A percentile compares a stretch with the other conserved stretches of the same genome.
Evolutionary conservation across 2,888 invertebrate genomes (phyloP).

Genomic region (Pristionchus japonicus): DNA sequence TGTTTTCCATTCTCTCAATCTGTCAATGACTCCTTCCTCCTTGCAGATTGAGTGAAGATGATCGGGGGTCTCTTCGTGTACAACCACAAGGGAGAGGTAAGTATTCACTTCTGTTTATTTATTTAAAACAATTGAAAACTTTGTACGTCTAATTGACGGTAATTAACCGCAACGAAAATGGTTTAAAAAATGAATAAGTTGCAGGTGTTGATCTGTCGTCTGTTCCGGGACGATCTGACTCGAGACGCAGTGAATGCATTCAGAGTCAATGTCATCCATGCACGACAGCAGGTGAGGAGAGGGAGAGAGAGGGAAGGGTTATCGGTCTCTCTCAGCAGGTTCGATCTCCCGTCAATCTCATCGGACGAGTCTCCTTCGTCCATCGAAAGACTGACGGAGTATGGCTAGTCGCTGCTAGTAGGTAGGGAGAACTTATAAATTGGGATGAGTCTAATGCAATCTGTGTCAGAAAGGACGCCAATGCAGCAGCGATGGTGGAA

Average conservation of each 20-base stretch:
- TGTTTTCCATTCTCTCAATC: not conserved
- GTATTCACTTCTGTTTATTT: not conserved
- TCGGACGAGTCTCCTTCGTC: slow-evolving; percentile 97
- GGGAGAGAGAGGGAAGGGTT: not conserved
- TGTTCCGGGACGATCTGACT: slow-evolving; percentile 91
- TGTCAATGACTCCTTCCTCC: not conserved
- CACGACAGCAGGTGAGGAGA: slow-evolving; percentile 87
- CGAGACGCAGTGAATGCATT: slow-evolving; percentile 96
- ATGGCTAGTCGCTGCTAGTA: slow-evolving; percentile 98
- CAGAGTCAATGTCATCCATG: slow-evolving; percentile 98
- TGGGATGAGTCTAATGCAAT: not conserved
- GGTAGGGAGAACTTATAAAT: slow-evolving; percentile 80
- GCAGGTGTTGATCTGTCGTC: slow-evolving; percentile 40
- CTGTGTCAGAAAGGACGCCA: slow-evolving; percentile 84
- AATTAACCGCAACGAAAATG: not conserved
- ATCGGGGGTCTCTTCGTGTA: slow-evolving; percentile 99
- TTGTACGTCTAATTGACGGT: too few species aligned
- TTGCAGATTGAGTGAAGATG: slow-evolving; percentile 80
- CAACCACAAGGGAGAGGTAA: slow-evolving; percentile 95
- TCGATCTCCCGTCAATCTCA: slow-evolving; percentile 97
- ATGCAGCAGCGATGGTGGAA: slow-evolving; percentile 95
- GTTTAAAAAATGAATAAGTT: not conserved
- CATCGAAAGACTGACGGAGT: slow-evolving; percentile 98
- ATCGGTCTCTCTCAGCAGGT: slow-evolving; percentile 78
- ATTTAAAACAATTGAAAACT: not conserved